These are phyloP conservation scores for Drosophila teissieri DNA, from an alignment of 1,140 invertebrate genomes.

Conservation along the genomic window DNA sequence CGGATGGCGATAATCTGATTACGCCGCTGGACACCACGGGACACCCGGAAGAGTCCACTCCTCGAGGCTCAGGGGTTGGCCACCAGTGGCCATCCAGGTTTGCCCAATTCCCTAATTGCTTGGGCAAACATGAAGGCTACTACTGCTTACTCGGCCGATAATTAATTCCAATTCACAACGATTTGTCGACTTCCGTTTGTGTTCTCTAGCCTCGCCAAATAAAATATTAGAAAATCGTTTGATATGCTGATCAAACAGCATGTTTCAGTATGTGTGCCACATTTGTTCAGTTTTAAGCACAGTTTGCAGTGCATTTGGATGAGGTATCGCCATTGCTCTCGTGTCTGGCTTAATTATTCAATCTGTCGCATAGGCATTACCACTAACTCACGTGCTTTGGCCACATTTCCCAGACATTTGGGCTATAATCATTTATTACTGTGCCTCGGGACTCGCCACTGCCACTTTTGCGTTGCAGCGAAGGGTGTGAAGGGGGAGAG, in stretches of 20 bases:
- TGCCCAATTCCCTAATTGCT: conserved; percentile 5
- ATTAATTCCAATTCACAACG: neutral
- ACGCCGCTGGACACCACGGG: neutral
- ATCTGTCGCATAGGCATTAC: conserved; percentile 31
- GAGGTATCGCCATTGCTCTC: too few relatives aligned
- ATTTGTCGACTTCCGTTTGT: too few relatives aligned
- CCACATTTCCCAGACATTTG: conserved; percentile 7
- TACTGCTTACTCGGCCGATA: neutral
- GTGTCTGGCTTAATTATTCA: conserved; percentile 24
- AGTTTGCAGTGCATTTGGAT: neutral
- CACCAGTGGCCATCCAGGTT: neutral
- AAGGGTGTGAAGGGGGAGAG: neutral
- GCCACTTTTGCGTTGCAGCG: neutral
- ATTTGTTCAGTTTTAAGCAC: neutral
- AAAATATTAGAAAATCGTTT: too few relatives aligned
- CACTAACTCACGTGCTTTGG: conserved; percentile 8
- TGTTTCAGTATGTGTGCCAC: neutral
- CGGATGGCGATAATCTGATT: conserved; percentile 34
- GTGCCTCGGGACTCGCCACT: too few relatives aligned
- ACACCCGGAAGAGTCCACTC: neutral
- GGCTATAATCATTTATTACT: conserved; percentile 7
- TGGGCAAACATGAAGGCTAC: neutral
- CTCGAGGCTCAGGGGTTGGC: neutral
- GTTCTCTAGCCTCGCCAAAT: too few relatives aligned
- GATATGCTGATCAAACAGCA: too few relatives aligned